Conservation (phyloP, 2,797 vertebrate species). For the Onychomys leucogaster region DNA sequence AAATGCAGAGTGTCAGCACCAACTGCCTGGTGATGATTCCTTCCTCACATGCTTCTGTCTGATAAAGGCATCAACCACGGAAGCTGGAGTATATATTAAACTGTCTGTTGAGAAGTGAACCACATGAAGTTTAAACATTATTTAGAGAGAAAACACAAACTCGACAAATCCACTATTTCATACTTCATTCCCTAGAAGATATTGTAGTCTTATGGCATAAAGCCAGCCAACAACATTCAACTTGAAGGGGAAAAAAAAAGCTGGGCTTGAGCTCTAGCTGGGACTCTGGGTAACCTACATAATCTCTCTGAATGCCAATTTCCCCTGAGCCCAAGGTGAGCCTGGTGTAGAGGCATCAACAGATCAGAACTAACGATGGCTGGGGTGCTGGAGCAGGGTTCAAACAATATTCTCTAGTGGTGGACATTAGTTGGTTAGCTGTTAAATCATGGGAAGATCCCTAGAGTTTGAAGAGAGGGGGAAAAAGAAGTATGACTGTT, state of each 20-base stretch:
- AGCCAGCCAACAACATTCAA: neutral
- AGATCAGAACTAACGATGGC: neutral
- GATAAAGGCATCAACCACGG: slow-evolving; percentile 15
- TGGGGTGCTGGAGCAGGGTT: neutral
- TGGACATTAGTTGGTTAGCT: neutral
- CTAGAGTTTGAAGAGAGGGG: neutral
- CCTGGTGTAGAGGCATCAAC: neutral
- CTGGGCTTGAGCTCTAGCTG: neutral
- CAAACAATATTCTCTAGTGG: neutral
- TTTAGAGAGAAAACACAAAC: slow-evolving; percentile 39
- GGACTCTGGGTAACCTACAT: neutral
- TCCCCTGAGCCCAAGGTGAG: neutral
- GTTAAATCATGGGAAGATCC: neutral
- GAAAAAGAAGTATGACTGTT: neutral
- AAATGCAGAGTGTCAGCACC: slow-evolving; percentile 45
- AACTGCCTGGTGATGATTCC: neutral
- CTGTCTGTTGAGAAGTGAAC: slow-evolving; percentile 34
- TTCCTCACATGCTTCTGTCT: slow-evolving; percentile 12
- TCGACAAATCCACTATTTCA: neutral
- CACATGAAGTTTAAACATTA: neutral
- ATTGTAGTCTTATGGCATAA: neutral
- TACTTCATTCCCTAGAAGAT: neutral
- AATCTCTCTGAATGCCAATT: neutral
- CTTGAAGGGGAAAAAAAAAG: neutral
- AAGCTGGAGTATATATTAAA: slow-evolving; percentile 4